phyloP scores from a whole-genome alignment of 2,797 vertebrate genomes.

The Salmo trutta region DNA sequence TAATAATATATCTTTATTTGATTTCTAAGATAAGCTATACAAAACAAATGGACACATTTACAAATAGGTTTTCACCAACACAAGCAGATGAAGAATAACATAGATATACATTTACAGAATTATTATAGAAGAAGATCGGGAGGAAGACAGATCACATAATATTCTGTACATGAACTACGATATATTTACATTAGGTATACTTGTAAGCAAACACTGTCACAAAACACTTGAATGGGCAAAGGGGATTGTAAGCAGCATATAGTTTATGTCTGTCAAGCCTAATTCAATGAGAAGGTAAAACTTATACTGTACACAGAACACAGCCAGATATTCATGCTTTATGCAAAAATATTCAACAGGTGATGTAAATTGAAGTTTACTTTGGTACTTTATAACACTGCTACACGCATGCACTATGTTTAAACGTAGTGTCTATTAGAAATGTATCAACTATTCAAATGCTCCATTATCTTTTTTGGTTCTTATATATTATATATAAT shows the following conservation, averaged over 20 bases:
- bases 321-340: constrained; percentile 59
- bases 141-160: constrained; percentile 51
- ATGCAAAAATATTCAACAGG: constrained; percentile 47
- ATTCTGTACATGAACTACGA: constrained; percentile 44
- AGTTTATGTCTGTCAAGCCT: constrained; percentile 17
- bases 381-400: constrained; percentile 30
- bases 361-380: constrained; percentile 40
- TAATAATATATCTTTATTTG: constrained; percentile 51
- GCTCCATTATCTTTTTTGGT: constrained; percentile 30
- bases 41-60: constrained; percentile 32
- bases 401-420: constrained; percentile 47
- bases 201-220: constrained; percentile 1
- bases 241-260: constrained; percentile 25
- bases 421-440: constrained; percentile 32
- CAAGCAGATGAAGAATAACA: constrained; percentile 34
- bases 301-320: constrained; percentile 46
- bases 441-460: constrained; percentile 40
- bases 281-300: constrained; percentile 18
- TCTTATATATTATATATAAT: not conserved
- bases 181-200: constrained; percentile 38
- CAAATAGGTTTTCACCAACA: constrained; percentile 28
- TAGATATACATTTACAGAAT: constrained; percentile 17
- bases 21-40: constrained; percentile 47
- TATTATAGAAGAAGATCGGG: constrained; percentile 23
- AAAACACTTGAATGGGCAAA: constrained; percentile 28